phyloP scores from a whole-genome alignment of 2,797 vertebrate genomes.

The Propithecus perrieri region DNA sequence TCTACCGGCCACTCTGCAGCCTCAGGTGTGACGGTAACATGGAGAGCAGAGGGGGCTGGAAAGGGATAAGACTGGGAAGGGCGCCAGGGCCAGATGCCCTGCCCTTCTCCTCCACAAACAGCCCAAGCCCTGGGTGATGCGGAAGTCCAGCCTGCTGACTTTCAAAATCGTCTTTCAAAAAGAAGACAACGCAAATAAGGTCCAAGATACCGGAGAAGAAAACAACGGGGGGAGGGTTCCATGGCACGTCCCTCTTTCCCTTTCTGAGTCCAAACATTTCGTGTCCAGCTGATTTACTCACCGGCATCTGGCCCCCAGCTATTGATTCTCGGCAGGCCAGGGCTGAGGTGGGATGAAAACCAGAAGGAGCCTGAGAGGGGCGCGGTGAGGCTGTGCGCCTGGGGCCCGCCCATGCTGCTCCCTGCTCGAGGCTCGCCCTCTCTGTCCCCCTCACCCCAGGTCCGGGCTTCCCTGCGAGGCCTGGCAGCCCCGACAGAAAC shows the following conservation, averaged over 20 bases:
- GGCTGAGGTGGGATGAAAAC: not conserved
- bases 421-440: not conserved
- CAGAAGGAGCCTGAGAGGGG: not conserved
- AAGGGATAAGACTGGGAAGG: not conserved
- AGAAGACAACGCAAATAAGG: not conserved
- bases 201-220: conserved; percentile 39
- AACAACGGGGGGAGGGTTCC: not conserved
- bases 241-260: not conserved
- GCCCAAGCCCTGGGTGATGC: not conserved
- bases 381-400: not conserved
- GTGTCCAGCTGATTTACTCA: not conserved
- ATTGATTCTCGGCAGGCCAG: not conserved
- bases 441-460: not conserved
- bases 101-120: not conserved
- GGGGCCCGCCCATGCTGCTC: not conserved
- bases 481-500: not conserved
- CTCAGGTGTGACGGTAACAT: not conserved
- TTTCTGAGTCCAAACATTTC: conserved; percentile 23
- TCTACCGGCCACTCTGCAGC: not conserved
- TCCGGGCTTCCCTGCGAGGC: not conserved
- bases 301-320: not conserved
- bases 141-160: not conserved
- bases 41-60: not conserved
- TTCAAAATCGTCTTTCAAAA: not conserved
- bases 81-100: not conserved